Evolutionary conservation across 2,888 invertebrate genomes (phyloP), one percentile per base, ranked within the genome.

Genomic region (Frankliniella intonsa): DNA sequence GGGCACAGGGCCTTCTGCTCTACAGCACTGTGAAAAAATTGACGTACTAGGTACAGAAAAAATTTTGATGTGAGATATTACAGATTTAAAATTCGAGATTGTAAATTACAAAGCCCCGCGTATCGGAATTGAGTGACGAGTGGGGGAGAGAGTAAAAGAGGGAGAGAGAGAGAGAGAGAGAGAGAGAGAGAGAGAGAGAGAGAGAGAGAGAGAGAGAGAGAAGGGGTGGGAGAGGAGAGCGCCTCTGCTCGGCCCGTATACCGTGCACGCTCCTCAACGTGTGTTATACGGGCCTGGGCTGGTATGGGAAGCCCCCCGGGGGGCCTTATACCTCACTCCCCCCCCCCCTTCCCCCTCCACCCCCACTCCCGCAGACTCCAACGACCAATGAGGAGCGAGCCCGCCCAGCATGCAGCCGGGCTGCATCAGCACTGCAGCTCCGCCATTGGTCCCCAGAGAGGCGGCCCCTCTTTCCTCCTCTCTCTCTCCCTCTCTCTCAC

Each of bases 311-410:
- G 38, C 38, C 38, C 38, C 38, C 38, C 38, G 38, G 38, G 38
- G 38, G 38, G 38, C 38, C 38, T 38, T 38, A 38, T 38, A 3
- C 38, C 38, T 38, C 5, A 38, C 38, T 38, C 38, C 5, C 3
- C 38, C 38, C 5, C 38, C 5, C 38, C n/a, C n/a, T n/a, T n/a
- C 38, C 38, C 38, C 5, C 38, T 2, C 38, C 38, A 38, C 38
- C 38, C 38, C 38, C 38, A 38, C 38, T n/a, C 38, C 38, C 2
- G 38, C 38, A 62, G 62, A 62, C 62, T 17, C 19, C 62, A 38
- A 38, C 62, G 62, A 62, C 62, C 62, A 62, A 62, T 62, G 62
- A n/a, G 62, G 62, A 62, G 62, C 62, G 62, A 62, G 62, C 62
- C 62, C 62, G 62, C 14, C 14, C 62, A 11, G 62, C 62, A 62